Evolutionary conservation across 2,113 vertebrate genomes (phyloP).

Genomic region (Nothobranchius kuhntae): DNA sequence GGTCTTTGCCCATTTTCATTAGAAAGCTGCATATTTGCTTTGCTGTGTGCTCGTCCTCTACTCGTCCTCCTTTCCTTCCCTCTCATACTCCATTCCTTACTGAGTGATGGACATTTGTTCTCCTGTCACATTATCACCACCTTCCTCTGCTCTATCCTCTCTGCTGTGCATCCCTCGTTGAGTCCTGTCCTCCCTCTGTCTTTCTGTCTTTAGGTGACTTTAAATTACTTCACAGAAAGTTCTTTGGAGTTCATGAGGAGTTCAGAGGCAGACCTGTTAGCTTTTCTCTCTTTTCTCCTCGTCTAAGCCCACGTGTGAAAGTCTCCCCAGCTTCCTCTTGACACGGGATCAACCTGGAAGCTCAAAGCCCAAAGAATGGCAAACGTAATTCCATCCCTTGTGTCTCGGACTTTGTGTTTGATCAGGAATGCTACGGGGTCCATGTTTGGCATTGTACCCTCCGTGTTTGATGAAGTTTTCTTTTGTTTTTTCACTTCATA

Average conservation of each 20-base stretch:
- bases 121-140: constrained; percentile 39
- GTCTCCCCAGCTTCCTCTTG: constrained; percentile 57
- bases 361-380: constrained; percentile 52
- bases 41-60: constrained; percentile 7
- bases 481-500: constrained; percentile 17
- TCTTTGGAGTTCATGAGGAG: constrained; percentile 70
- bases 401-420: constrained; percentile 49
- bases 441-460: constrained; percentile 32
- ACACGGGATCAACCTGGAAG: constrained; percentile 62
- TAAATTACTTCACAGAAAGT: constrained; percentile 67
- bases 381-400: constrained; percentile 39
- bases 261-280: constrained; percentile 58
- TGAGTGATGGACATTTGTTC: constrained; percentile 42
- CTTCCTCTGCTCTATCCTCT: constrained; percentile 48
- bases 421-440: constrained; percentile 50
- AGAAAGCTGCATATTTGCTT: not conserved
- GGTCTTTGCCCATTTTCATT: not conserved
- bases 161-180: constrained; percentile 28
- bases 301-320: constrained; percentile 50
- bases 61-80: constrained; percentile 26
- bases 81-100: not conserved
- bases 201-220: constrained; percentile 43
- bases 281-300: constrained; percentile 33
- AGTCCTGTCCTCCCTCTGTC: not conserved
- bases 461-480: constrained; percentile 36